These are phyloP conservation scores for Chrysomallon squamiferum DNA, from an alignment of 1,140 invertebrate genomes.

Conservation along the genomic window DNA sequence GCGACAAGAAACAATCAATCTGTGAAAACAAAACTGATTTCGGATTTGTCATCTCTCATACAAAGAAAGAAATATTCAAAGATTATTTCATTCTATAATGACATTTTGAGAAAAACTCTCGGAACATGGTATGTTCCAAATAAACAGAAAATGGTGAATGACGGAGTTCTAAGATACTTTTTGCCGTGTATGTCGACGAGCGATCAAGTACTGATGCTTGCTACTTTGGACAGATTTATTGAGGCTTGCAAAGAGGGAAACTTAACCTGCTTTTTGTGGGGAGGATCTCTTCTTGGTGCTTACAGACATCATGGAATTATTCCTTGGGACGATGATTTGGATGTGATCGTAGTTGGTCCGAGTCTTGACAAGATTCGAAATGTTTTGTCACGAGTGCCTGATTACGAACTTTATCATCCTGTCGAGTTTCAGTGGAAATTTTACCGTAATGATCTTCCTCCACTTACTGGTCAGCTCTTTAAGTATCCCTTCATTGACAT, in stretches of 20 bases:
- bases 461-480: no score
- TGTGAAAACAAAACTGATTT: no score
- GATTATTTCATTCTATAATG: no score
- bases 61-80: no score
- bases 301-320: constrained; percentile 38
- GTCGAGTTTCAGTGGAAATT: constrained; percentile 21
- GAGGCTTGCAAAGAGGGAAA: constrained; percentile 5
- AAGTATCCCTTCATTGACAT: no score
- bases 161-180: constrained; percentile 19
- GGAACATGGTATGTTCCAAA: no score
- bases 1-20: no score
- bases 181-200: background rate
- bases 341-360: constrained; percentile 28
- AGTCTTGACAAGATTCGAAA: constrained; percentile 3
- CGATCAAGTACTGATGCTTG: background rate
- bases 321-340: constrained; percentile 48
- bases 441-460: background rate
- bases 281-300: constrained; percentile 36
- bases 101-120: no score
- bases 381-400: constrained; percentile 3
- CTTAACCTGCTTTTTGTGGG: constrained; percentile 33
- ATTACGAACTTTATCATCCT: constrained; percentile 7
- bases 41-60: no score
- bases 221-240: constrained; percentile 12
- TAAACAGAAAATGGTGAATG: no score